A percentile compares a stretch with the other conserved stretches of the same genome.
These are phyloP conservation scores for Drosophila histrio DNA, from an alignment of 2,888 invertebrate genomes.

Conservation along the genomic window DNA sequence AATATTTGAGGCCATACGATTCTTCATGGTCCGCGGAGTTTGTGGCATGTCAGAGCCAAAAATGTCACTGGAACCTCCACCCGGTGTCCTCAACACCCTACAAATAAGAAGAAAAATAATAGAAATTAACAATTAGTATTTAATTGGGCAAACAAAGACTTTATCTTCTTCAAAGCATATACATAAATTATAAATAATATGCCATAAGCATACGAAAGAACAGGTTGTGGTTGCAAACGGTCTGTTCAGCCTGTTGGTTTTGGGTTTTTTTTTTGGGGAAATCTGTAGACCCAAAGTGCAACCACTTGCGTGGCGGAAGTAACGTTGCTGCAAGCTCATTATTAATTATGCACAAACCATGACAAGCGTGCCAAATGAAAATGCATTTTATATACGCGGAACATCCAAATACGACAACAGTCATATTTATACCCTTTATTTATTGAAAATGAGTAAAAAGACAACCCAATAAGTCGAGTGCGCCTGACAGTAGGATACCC, in stretches of 20 bases:
- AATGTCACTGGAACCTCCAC: conserved; percentile 87
- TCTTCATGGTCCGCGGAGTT: conserved; percentile 83
- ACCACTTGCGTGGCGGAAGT: conserved; percentile 12
- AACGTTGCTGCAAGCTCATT: conserved; percentile 1
- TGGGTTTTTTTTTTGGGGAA: background rate
- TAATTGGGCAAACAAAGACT: background rate
- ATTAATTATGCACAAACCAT: conserved; percentile 21
- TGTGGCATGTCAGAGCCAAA: conserved; percentile 84
- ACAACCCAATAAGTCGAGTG: no score
- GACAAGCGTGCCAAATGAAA: conserved; percentile 24
- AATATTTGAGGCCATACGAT: conserved; percentile 84
- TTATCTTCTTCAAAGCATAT: background rate
- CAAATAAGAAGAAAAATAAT: conserved; percentile 59
- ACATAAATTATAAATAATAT: background rate
- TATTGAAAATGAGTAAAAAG: background rate
- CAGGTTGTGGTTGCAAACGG: background rate
- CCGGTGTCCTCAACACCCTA: conserved; percentile 88
- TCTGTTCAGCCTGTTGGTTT: background rate
- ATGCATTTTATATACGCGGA: conserved; percentile 11
- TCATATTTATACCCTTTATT: conserved; percentile 5
- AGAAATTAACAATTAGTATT: background rate
- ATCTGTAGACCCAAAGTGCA: conserved; percentile 5
- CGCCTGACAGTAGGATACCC: no score
- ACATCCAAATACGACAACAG: conserved; percentile 11
- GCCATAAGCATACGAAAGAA: background rate